Base-by-base conservation (phyloP, 2,888 invertebrate genomes). In the Watsonalla binaria region DNA sequence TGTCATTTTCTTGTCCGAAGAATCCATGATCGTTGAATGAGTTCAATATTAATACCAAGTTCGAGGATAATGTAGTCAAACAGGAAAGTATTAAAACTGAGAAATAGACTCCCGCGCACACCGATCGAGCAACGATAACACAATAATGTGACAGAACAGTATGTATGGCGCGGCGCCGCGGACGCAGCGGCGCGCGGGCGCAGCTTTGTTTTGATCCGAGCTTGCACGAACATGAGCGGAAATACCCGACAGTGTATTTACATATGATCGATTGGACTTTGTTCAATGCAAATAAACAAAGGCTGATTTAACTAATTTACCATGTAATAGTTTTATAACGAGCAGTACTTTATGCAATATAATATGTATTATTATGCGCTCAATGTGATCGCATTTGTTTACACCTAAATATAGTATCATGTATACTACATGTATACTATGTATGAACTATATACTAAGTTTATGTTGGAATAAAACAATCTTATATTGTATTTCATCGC, bases 191-290 rank as follows among this genome's bases (percentile, higher is more conserved):
- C 66, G 63, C 54, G 62, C 59, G 65, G 54, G 61, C 59, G 53
- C 59, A 61, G 65, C 72, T 76, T 80, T 88, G 86, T 90, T 88
- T 82, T 88, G 84, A 64, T 70, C 79, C 88, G 86, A 87, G 54
- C 65, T 57, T 57, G 37, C 59, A 74, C 90, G 90, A 89, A 63
- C 56, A 54, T 52, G 42, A 55, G 62, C 89, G 89, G 78, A 84
- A 78, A 78, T 61, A 60, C 46, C 74, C 89, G 88, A 89, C 59
- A 55, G 61, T 65, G 53, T 77, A 72, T 80, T 79, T 80, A 81
- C 70, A 72, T 69, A 66, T 57, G 68, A 66, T 68, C 68, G 66
- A 63, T 59, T 72, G 79, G 77, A 82, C 84, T 80, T 82, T 80
- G 82, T 65, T 69, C 76, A 48, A 58, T 61, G 60, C 58, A 62